A percentile compares a stretch with the other conserved stretches of the same genome.
Evolutionary conservation across 2,113 vertebrate species (phyloP).

Genomic region (Danio rerio): GRCz12tu NC_133192.1:758001-758500

Average conservation of each 20-base stretch:
- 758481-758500: not conserved
- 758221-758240: too few species aligned
- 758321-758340: too few species aligned
- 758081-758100: not conserved
- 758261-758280: too few species aligned
- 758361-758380: too few species aligned
- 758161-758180: too few species aligned
- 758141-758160: not conserved
- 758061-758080: not conserved
- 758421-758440: not conserved
- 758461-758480: not conserved
- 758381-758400: too few species aligned
- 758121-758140: not conserved
- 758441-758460: not conserved
- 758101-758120: not conserved
- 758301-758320: too few species aligned
- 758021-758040: slow-evolving; percentile 84
- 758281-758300: too few species aligned
- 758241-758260: too few species aligned
- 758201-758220: too few species aligned
- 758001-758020: slow-evolving; percentile 90
- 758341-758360: too few species aligned
- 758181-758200: too few species aligned
- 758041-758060: slow-evolving; percentile 30
- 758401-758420: slow-evolving; percentile 6